phyloP scores from a whole-genome alignment of 2,113 vertebrate species.

The Halichoeres trimaculatus region DNA sequence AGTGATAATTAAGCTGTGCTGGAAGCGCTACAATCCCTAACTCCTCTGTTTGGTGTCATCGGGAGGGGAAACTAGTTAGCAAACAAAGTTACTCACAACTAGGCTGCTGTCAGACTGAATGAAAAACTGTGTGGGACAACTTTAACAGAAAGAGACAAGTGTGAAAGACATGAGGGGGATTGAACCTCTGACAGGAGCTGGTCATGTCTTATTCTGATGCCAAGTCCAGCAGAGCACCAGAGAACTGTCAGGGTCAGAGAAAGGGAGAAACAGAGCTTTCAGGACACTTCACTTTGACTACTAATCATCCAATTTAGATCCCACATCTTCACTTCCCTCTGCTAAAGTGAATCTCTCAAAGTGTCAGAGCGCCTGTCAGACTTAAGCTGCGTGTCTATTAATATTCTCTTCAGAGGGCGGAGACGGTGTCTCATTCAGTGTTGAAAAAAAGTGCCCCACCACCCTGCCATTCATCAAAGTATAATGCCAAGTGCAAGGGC shows the following conservation, averaged over 20 bases:
- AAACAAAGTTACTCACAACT: constrained; percentile 39
- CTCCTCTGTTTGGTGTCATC: constrained; percentile 47
- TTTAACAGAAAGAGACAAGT: background rate
- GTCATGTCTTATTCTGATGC: background rate
- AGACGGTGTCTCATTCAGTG: constrained; percentile 55
- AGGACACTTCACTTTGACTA: constrained; percentile 55
- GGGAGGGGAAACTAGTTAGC: constrained; percentile 39
- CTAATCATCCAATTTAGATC: constrained; percentile 77
- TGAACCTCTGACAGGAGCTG: constrained; percentile 25
- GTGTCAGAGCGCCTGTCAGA: constrained; percentile 73
- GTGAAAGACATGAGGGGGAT: constrained; percentile 26
- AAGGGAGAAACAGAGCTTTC: constrained; percentile 47
- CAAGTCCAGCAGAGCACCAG: constrained; percentile 34
- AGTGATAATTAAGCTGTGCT: constrained; percentile 70
- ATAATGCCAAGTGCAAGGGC: constrained; percentile 42
- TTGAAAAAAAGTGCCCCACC: constrained; percentile 13
- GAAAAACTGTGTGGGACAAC: background rate
- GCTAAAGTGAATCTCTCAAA: constrained; percentile 69
- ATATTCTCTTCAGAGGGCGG: constrained; percentile 73
- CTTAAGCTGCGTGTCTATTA: constrained; percentile 74
- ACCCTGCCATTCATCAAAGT: constrained; percentile 61
- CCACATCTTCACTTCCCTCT: constrained; percentile 63
- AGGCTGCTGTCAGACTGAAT: background rate
- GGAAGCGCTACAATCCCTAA: constrained; percentile 46
- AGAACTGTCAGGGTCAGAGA: constrained; percentile 50